Evolutionary conservation across 92 coral and sea anemone species (phyloP), one percentile per base, ranked within the genome.

Genomic region (Epizoanthus rinbou): DNA sequence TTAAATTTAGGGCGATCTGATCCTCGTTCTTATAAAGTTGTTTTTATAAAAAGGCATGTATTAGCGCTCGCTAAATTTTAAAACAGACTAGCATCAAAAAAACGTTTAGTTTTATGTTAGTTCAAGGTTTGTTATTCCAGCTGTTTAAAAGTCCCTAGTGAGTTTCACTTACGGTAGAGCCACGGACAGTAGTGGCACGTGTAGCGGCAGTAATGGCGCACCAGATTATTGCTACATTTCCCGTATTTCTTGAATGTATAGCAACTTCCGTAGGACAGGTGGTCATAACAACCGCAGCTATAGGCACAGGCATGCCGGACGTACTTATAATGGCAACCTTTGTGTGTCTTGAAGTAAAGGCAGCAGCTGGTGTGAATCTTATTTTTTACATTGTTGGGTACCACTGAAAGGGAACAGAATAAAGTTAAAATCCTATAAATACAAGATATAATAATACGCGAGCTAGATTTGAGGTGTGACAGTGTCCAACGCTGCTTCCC

Each of bases 271-370:
- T 1, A 0, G 16, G 75, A 71, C 8, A 75, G 16, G 19, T 75
- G 81, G 54, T 75, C 13, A 23, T 16, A 33, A 17, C 81, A 75
- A 28, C 81, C 68, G 25, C 81, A 75, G 9, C 53, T 75, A 53
- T 57, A 35, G 5, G 43, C 24, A 0, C 81, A 75, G 0, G 28
- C 17, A 8, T 57, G 18, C 8, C 22, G 16, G 67, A 75, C 57
- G 81, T 75, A 75, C 14, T 11, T 6, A 28, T 57, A 21, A 6
- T 58, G 68, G 60, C 80, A 75, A 1, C 80, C 80, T 15, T 57
- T 57, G 80, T 75, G 31, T 0, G 41, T 21, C 41, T 75, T 75
- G 64, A 75, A 75, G 66, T 56, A 8, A 22, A 5, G 1, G 11
- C 80, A 75, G 15, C 80, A 75, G 8, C 80, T 57, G 6, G 10